These are phyloP conservation scores for Schizaphis graminum DNA, from an alignment of 2,888 invertebrate species.

Conservation along the genomic window DNA sequence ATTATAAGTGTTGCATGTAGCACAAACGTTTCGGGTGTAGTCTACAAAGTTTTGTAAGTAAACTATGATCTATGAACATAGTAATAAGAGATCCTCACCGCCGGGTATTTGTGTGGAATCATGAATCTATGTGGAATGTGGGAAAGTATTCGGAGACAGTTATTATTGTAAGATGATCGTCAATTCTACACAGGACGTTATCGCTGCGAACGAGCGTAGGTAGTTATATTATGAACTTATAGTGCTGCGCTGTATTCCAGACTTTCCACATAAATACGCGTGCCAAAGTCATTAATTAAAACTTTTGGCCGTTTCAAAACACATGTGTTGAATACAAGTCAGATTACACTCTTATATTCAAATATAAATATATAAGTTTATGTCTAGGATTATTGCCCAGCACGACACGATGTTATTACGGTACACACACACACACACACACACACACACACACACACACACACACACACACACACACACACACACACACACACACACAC, in stretches of 20 bases:
- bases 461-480: not conserved
- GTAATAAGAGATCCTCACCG: not conserved
- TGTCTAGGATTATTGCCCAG: not conserved
- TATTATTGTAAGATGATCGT: not conserved
- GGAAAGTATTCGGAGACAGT: not conserved
- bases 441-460: no score
- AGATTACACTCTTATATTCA: not conserved
- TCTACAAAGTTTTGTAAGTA: not conserved
- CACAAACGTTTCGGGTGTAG: not conserved
- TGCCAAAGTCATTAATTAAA: conserved; percentile 13
- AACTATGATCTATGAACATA: not conserved
- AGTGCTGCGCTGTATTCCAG: not conserved
- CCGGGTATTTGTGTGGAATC: not conserved
- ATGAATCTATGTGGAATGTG: not conserved
- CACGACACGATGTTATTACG: not conserved
- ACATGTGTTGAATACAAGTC: not conserved
- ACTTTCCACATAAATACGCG: not conserved
- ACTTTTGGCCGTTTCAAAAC: not conserved
- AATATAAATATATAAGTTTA: not conserved
- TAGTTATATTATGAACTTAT: not conserved
- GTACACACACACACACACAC: not conserved
- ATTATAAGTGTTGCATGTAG: not conserved
- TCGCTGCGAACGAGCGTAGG: not conserved
- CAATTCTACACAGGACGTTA: not conserved
- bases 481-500: not conserved